A percentile compares a stretch with the other conserved stretches of the same genome.
phyloP scores from a whole-genome alignment of 2,797 vertebrate genomes.

The Tachyglossus aculeatus region DNA sequence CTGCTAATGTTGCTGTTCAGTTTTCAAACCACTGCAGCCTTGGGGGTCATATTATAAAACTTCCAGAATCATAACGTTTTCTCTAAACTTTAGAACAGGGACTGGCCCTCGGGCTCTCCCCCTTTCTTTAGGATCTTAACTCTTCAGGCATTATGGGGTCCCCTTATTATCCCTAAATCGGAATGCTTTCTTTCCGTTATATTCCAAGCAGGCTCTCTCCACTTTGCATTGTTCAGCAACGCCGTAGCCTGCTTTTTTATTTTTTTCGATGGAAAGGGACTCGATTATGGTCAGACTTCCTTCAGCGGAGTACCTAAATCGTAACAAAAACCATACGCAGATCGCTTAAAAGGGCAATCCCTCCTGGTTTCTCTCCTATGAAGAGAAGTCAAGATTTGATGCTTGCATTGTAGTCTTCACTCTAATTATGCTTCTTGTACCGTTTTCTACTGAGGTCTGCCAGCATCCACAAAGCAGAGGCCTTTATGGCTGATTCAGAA shows the following conservation, averaged over 20 bases:
- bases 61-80: conserved; percentile 8
- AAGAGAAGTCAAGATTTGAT: background rate
- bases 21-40: conserved; percentile 1
- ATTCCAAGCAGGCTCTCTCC: conserved; percentile 5
- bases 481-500: background rate
- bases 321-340: conserved; percentile 13
- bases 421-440: too few species aligned
- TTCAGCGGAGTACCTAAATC: conserved; percentile 13
- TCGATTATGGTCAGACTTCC: conserved; percentile 14
- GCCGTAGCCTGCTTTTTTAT: background rate
- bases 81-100: conserved; percentile 18
- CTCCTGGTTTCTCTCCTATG: background rate
- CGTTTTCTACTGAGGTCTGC: background rate
- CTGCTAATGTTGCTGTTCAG: too few species aligned
- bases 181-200: conserved; percentile 3
- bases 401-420: too few species aligned
- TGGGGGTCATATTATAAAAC: conserved; percentile 5
- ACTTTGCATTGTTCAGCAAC: background rate
- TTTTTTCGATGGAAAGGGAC: background rate
- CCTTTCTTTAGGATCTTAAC: too few species aligned
- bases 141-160: conserved; percentile 10
- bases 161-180: conserved; percentile 17
- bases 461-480: conserved; percentile 10
- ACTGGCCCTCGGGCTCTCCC: too few species aligned
- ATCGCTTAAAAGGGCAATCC: background rate